These are phyloP conservation scores for Lasioglossum malachurum DNA, from an alignment of 2,888 invertebrate species.

Conservation along the genomic window DNA sequence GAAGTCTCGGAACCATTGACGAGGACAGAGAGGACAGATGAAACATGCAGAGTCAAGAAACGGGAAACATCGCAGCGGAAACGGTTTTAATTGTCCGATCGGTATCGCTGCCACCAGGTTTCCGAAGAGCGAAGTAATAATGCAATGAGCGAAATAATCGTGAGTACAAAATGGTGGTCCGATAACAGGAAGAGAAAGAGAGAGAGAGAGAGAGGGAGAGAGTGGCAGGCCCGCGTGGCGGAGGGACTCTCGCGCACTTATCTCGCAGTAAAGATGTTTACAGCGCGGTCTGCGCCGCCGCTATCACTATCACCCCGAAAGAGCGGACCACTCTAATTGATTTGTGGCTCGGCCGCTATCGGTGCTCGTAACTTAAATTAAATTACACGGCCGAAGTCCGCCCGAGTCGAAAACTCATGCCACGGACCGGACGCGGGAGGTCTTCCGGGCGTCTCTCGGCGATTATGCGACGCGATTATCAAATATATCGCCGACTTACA, in stretches of 20 bases:
- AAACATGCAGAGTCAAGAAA: neutral
- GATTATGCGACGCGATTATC: constrained; percentile 16
- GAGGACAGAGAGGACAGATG: neutral
- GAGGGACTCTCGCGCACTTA: constrained; percentile 72
- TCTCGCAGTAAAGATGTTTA: constrained; percentile 84
- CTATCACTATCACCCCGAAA: constrained; percentile 80
- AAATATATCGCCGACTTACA: neutral
- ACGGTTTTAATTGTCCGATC: neutral
- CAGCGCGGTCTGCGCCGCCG: constrained; percentile 78
- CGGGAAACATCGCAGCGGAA: neutral
- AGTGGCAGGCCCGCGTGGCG: constrained; percentile 42
- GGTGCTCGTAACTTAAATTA: constrained; percentile 82
- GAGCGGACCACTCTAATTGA: constrained; percentile 82
- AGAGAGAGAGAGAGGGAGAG: neutral
- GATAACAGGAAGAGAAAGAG: constrained; percentile 68
- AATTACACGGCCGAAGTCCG: constrained; percentile 79
- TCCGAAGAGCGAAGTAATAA: constrained; percentile 60
- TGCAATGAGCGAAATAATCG: constrained; percentile 78
- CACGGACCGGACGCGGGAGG: constrained; percentile 54
- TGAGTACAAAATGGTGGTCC: constrained; percentile 79
- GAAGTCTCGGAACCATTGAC: neutral
- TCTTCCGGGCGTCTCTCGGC: constrained; percentile 36
- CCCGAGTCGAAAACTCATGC: constrained; percentile 65
- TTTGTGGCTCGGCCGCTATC: constrained; percentile 81
- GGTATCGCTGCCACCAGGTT: neutral